Percentiles rank a stretch among this genome's conserved stretches.
These are phyloP conservation scores for Portunus trituberculatus DNA, from an alignment of 1,140 invertebrate genomes.

Conservation along the genomic window DNA sequence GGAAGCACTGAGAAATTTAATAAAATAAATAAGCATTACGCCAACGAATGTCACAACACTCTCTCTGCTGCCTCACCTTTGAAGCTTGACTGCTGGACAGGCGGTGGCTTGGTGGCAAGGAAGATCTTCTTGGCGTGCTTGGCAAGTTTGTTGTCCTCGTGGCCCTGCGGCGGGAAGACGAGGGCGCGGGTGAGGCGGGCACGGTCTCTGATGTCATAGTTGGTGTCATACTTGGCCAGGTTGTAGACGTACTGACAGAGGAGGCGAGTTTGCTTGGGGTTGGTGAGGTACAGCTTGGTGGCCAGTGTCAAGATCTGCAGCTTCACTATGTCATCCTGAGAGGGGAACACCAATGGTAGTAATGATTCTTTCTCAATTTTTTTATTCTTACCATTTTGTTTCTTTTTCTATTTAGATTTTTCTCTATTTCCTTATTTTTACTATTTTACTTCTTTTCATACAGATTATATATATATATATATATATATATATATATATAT, in stretches of 20 bases:
- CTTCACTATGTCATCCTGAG: constrained; percentile 95
- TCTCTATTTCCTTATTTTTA: too few relatives aligned
- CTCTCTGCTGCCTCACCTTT: constrained; percentile 82
- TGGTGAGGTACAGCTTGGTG: constrained; percentile 95
- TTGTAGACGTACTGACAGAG: constrained; percentile 97
- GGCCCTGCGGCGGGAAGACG: constrained; percentile 85
- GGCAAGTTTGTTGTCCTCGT: constrained; percentile 83
- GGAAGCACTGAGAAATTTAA: too few relatives aligned
- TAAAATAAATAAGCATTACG: constrained; percentile 37
- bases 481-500: too few relatives aligned
- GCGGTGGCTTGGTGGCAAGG: constrained; percentile 95
- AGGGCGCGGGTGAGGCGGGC: constrained; percentile 92
- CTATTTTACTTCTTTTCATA: too few relatives aligned
- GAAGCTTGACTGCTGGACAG: constrained; percentile 87
- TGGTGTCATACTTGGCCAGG: constrained; percentile 97
- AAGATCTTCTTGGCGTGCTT: constrained; percentile 92
- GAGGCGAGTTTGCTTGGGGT: constrained; percentile 91
- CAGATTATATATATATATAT: too few relatives aligned
- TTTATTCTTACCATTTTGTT: too few relatives aligned
- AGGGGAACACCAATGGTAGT: background rate
- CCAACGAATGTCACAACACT: background rate
- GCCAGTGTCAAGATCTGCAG: constrained; percentile 97
- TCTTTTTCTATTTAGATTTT: background rate
- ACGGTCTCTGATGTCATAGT: constrained; percentile 98
- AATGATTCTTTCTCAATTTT: background rate